Evolutionary conservation across 2,888 invertebrate genomes (phyloP), one percentile per base, ranked within the genome.

Genomic region (Blera fallax): DNA sequence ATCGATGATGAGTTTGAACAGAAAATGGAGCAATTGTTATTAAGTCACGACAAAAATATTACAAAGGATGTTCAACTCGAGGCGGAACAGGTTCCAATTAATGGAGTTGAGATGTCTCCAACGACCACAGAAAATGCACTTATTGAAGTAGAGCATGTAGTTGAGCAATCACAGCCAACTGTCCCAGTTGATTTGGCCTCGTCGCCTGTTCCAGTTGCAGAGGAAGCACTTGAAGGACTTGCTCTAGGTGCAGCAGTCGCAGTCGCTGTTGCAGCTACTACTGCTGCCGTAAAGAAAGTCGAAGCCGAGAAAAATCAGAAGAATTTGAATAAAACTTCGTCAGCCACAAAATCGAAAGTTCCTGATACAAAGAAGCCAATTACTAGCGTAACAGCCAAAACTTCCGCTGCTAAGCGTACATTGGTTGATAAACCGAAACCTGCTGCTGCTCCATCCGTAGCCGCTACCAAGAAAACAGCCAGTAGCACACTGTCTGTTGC

Each of bases 321-420:
- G 77, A 85, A 85, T 81, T 62, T 85, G 50, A 81, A 32, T 24
- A 85, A 85, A 65, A 85, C 85, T 54, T 85, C 84, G 29, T 80
- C 76, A 62, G 81, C 81, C 58, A 70, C 81, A 81, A 85, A 85
- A 77, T 76, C 85, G 48, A 85, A 85, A 85, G 85, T 85, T 85
- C 85, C 85, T 85, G 85, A 85, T 58, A 72, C 76, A 10, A 85
- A 85, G 77, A 85, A 81, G 62, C 70, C 84, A 48, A 21, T 10
- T 81, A 11, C 65, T 37, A 65, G 50, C 32, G 29, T 54, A 45
- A 18, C 65, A 29, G 21, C 80, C 18, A 85, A 74, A 43, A 54
- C 80, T 50, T 45, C 69, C 0, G 27, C 76, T 37, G 81, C 85
- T 72, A 85, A 85, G 48, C 81, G 85, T 67, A 29, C 67, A 60